These are phyloP conservation scores for Sisyra nigra DNA, from an alignment of 2,888 invertebrate genomes.

Conservation along the genomic window DNA sequence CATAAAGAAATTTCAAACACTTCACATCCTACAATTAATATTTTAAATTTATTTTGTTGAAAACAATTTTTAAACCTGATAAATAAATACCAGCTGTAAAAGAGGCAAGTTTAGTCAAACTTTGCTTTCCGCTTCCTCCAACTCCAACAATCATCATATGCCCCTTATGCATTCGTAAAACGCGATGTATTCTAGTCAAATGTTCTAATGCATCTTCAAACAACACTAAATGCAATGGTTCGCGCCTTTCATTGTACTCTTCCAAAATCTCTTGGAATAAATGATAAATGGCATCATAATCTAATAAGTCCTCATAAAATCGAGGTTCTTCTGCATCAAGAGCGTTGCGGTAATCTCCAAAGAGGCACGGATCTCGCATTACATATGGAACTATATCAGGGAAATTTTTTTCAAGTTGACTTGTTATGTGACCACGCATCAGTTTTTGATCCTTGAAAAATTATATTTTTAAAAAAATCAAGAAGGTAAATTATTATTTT, in stretches of 20 bases:
- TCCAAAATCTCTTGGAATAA: slow-evolving; percentile 81
- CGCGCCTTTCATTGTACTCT: slow-evolving; percentile 63
- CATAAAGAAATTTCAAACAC: slow-evolving; percentile 68
- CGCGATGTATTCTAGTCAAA: slow-evolving; percentile 71
- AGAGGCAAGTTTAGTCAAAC: slow-evolving; percentile 60
- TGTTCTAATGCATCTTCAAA: slow-evolving; percentile 90
- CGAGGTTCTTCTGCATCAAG: slow-evolving; percentile 62
- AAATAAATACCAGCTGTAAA: slow-evolving; percentile 52
- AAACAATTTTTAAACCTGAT: background rate
- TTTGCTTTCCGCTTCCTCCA: slow-evolving; percentile 79
- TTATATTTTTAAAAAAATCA: slow-evolving; percentile 2
- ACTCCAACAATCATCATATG: slow-evolving; percentile 77
- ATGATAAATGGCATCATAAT: slow-evolving; percentile 77
- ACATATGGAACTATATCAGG: slow-evolving; percentile 48
- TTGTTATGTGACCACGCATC: slow-evolving; percentile 41
- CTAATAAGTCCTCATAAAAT: slow-evolving; percentile 76
- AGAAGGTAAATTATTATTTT: slow-evolving; percentile 1
- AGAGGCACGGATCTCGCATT: slow-evolving; percentile 67
- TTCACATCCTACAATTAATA: slow-evolving; percentile 42
- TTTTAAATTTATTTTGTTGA: too few species aligned
- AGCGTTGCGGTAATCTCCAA: slow-evolving; percentile 79
- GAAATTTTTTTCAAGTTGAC: slow-evolving; percentile 40
- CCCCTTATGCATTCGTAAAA: slow-evolving; percentile 66
- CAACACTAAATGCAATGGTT: slow-evolving; percentile 63
- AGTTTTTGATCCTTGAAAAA: slow-evolving; percentile 42